phyloP scores from a whole-genome alignment of 2,113 vertebrate genomes.

The Colossoma macropomum region DNA sequence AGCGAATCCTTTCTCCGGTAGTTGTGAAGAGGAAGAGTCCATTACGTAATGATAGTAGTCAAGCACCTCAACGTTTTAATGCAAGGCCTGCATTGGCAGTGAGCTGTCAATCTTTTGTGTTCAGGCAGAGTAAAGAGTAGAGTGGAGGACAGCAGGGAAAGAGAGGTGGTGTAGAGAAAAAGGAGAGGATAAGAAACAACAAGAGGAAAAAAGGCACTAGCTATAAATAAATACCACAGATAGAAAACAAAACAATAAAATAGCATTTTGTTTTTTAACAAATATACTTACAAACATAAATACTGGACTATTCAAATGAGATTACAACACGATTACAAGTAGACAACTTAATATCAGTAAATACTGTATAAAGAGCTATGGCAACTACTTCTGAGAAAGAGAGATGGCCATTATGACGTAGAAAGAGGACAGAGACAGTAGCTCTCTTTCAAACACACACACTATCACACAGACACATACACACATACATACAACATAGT shows the following conservation, averaged over 20 bases:
- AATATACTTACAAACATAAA: slow-evolving; percentile 83
- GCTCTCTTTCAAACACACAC: slow-evolving; percentile 42
- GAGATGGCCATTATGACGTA: not conserved
- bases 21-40: not conserved
- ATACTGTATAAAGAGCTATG: slow-evolving; percentile 63
- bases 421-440: slow-evolving; percentile 52
- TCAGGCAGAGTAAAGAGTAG: slow-evolving; percentile 38
- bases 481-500: not conserved
- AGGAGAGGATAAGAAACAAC: slow-evolving; percentile 45
- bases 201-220: slow-evolving; percentile 68
- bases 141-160: slow-evolving; percentile 11
- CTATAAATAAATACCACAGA: slow-evolving; percentile 84
- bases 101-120: slow-evolving; percentile 18
- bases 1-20: not conserved
- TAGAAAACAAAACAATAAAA: slow-evolving; percentile 73
- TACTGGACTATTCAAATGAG: slow-evolving; percentile 78
- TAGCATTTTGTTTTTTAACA: slow-evolving; percentile 73
- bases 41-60: slow-evolving; percentile 31
- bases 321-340: slow-evolving; percentile 68
- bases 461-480: slow-evolving; percentile 7
- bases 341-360: slow-evolving; percentile 64
- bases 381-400: slow-evolving; percentile 60
- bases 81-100: slow-evolving; percentile 64
- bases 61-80: slow-evolving; percentile 64
- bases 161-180: slow-evolving; percentile 38